Evolutionary conservation across 2,888 invertebrate species (phyloP), one percentile per base, ranked within the genome.

Genomic region (Ditula angustiorana): DNA sequence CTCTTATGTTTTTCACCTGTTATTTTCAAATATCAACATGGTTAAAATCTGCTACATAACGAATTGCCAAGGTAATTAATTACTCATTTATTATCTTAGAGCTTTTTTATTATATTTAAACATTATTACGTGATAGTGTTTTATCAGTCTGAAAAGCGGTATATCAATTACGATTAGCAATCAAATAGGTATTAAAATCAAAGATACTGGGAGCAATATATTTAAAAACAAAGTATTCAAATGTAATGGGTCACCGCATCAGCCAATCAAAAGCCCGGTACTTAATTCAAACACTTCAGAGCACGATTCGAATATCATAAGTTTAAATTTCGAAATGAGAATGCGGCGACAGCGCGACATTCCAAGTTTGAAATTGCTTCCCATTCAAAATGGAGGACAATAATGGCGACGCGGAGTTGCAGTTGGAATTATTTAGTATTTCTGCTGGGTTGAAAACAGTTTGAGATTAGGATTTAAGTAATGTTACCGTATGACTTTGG

Each of bases 311-410:
- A 58, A 52, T 52, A 50, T 41, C 44, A 62, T 67, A 71, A 74
- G 71, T 61, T 68, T 64, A 55, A 70, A 73, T 70, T 76, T 70
- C 67, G 71, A 75, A 70, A 63, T 26, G 70, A 70, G 74, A 70
- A 66, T 70, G 67, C 58, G 57, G 28, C 67, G 66, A 60, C 60
- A 26, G 57, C 62, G 49, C 47, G 53, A 67, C 67, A 72, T 74
- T 77, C 74, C 72, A 75, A 81, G 80, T 82, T 83, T 76, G 68
- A 81, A 84, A 84, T 85, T 82, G 77, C 83, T 84, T 83, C 80
- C 80, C 73, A 79, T 82, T 82, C 77, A 79, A 66, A 69, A 63
- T 66, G 65, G 59, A 50, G 47, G 63, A 50, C 68, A 68, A 80
- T 78, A 81, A 82, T 80, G 70, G 55, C 56, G 60, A 63, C 61